These are phyloP conservation scores for Eulemur mongoz DNA, from an alignment of 2,797 vertebrate species.

Conservation along the genomic window DNA sequence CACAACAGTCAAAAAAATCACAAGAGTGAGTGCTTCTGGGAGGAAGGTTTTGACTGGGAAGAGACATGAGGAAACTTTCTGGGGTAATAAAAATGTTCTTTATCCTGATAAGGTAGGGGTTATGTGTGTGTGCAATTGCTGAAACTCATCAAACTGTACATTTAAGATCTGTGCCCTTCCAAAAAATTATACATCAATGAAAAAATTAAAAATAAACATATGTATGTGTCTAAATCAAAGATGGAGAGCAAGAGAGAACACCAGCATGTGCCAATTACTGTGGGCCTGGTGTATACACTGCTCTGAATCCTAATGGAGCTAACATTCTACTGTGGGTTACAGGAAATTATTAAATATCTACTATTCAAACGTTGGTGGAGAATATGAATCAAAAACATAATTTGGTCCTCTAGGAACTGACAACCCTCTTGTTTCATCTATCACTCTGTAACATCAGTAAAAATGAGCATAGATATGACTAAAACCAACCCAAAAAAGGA, in stretches of 20 bases:
- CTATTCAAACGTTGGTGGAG: background rate
- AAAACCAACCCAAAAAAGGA: background rate
- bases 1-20: background rate
- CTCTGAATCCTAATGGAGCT: background rate
- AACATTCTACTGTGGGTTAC: background rate
- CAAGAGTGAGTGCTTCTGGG: background rate
- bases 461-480: slow-evolving; percentile 8
- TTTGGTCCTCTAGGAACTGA: background rate
- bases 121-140: background rate
- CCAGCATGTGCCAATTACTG: too few relatives aligned
- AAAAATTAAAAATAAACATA: background rate
- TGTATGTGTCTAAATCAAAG: background rate
- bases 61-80: background rate
- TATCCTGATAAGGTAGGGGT: background rate
- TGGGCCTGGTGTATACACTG: accelerated
- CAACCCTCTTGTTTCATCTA: background rate
- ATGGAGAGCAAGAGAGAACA: background rate
- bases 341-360: background rate
- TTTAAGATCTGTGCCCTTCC: background rate
- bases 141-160: background rate
- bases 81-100: background rate
- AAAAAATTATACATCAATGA: background rate
- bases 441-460: background rate
- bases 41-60: background rate
- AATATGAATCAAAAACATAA: background rate